Evolutionary conservation across 2,888 invertebrate species (phyloP).

Genomic region (Apomyelois bistriatella): DNA sequence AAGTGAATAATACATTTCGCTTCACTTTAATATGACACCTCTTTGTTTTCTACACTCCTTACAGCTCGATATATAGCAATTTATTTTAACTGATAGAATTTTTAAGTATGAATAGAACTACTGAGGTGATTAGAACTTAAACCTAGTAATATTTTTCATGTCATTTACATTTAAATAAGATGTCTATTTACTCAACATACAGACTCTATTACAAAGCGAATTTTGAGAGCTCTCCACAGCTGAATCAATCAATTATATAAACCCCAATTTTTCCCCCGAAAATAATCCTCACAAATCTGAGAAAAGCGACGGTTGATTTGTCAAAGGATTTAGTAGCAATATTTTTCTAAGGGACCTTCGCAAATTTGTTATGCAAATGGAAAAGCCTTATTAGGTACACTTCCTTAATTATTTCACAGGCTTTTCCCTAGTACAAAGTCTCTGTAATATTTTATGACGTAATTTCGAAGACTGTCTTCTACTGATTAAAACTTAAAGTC

Average conservation of each 20-base stretch:
- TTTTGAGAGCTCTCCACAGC: slow-evolving; percentile 24
- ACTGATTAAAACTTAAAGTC: slow-evolving; percentile 48
- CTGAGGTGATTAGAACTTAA: too few relatives aligned
- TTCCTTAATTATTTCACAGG: slow-evolving; percentile 69
- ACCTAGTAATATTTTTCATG: too few relatives aligned
- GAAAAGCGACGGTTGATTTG: slow-evolving; percentile 41
- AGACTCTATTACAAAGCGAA: slow-evolving; percentile 24
- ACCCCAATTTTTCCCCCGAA: slow-evolving; percentile 20
- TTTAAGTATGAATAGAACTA: too few relatives aligned
- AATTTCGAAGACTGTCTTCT: slow-evolving; percentile 61
- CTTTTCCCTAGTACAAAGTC: slow-evolving; percentile 54
- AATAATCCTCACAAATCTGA: slow-evolving; percentile 30
- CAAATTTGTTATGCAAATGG: slow-evolving; percentile 69
- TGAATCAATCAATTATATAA: slow-evolving; percentile 17
- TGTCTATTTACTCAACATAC: background rate
- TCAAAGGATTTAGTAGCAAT: slow-evolving; percentile 57
- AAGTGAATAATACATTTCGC: too few relatives aligned
- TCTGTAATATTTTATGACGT: slow-evolving; percentile 63
- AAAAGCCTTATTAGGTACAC: slow-evolving; percentile 61
- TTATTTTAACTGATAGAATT: too few relatives aligned
- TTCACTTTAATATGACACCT: too few relatives aligned
- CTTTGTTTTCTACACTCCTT: too few relatives aligned
- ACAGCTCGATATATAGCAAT: too few relatives aligned
- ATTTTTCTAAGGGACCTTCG: slow-evolving; percentile 46
- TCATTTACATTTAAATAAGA: too few relatives aligned